Conservation (phyloP, 2,797 vertebrate species). For the Tarsius wallacei region DNA sequence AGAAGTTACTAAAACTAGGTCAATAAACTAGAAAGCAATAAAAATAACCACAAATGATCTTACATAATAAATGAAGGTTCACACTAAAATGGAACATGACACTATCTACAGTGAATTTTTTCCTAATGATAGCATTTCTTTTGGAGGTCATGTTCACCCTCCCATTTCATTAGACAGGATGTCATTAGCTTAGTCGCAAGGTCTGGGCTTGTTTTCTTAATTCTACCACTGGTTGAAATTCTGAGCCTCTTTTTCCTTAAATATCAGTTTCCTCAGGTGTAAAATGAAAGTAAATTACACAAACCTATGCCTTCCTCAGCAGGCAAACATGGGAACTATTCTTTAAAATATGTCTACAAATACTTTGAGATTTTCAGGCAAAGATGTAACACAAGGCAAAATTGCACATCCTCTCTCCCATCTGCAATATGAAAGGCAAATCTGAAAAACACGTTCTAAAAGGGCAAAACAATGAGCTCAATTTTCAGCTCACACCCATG, state of each 20-base stretch:
- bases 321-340: conserved; percentile 57
- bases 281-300: conserved; percentile 79
- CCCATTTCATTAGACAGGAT: neutral
- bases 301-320: conserved; percentile 67
- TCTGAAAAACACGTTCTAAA: conserved; percentile 78
- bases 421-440: conserved; percentile 82
- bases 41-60: conserved; percentile 51
- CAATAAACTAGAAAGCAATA: neutral
- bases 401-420: conserved; percentile 66
- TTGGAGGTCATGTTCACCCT: neutral
- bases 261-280: conserved; percentile 68
- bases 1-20: conserved; percentile 40
- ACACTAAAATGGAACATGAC: neutral
- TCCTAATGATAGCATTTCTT: neutral
- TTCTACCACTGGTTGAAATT: conserved; percentile 57
- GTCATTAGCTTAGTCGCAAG: conserved; percentile 32
- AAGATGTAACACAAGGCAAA: conserved; percentile 74
- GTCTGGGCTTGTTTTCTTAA: conserved; percentile 68
- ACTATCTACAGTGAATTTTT: neutral
- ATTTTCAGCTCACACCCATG: conserved; percentile 74
- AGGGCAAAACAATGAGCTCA: conserved; percentile 79
- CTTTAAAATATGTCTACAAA: conserved; percentile 69
- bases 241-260: conserved; percentile 71
- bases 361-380: conserved; percentile 76
- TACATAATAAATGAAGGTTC: conserved; percentile 25